Evolutionary conservation across 2,113 vertebrate genomes (phyloP).

Genomic region (Capreolus pygargus): DNA sequence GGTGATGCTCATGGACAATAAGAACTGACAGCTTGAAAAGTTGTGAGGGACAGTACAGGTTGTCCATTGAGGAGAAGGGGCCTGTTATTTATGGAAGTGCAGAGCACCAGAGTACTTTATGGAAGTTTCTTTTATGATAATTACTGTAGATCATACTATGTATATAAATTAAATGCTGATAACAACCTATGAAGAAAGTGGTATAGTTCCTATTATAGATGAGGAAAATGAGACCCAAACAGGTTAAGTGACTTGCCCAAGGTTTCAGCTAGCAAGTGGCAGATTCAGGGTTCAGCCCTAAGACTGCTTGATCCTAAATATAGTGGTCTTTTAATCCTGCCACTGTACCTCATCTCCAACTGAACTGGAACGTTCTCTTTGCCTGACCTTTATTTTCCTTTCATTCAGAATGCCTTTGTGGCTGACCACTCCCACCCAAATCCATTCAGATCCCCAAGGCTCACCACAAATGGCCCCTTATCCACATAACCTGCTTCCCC

Average conservation of each 20-base stretch:
- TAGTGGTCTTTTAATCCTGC: not conserved
- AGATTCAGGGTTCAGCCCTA: not conserved
- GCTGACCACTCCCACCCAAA: not conserved
- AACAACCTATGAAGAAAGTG: not conserved
- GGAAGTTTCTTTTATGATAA: not conserved
- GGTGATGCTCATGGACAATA: not conserved
- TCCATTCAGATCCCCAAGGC: not conserved
- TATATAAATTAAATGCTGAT: not conserved
- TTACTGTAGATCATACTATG: not conserved
- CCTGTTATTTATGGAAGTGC: not conserved
- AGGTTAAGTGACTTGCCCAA: not conserved
- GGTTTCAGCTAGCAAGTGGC: not conserved
- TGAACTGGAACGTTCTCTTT: not conserved
- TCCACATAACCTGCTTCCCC: not conserved
- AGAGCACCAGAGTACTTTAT: no score
- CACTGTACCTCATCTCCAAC: not conserved
- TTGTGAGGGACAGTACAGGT: not conserved
- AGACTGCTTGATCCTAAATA: not conserved
- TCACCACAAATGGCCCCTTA: not conserved
- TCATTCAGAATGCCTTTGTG: not conserved
- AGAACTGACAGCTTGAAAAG: not conserved
- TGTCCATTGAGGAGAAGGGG: not conserved
- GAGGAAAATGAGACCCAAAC: not conserved
- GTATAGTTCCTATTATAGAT: not conserved
- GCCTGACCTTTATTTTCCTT: not conserved